These are phyloP conservation scores for Eupithecia exiguata DNA, from an alignment of 2,888 invertebrate species.

Conservation along the genomic window DNA sequence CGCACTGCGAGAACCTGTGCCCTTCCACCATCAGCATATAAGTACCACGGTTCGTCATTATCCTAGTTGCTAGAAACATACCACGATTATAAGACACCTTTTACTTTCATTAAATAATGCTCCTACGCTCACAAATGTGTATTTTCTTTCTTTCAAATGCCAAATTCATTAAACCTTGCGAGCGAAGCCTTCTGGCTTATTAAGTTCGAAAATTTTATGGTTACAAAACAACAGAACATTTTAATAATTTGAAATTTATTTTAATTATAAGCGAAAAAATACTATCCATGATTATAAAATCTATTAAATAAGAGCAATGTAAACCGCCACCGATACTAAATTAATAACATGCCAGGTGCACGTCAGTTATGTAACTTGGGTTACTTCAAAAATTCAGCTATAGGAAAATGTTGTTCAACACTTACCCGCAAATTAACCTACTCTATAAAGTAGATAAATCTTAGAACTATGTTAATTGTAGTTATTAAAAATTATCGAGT, in stretches of 20 bases:
- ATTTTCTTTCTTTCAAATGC: not conserved
- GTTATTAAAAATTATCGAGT: not conserved
- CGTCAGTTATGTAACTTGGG: not conserved
- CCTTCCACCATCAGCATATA: constrained; percentile 2
- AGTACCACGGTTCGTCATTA: constrained; percentile 57
- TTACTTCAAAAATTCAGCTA: constrained; percentile 48
- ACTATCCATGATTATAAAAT: constrained; percentile 52
- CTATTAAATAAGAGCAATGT: not conserved
- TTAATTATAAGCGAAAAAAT: constrained; percentile 62
- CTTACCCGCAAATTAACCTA: constrained; percentile 51
- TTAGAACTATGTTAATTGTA: not conserved
- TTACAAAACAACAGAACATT: too few species aligned
- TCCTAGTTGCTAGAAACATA: constrained; percentile 48
- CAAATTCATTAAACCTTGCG: not conserved
- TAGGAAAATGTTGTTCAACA: constrained; percentile 60
- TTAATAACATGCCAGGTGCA: not conserved
- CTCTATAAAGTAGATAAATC: not conserved
- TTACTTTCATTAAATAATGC: not conserved
- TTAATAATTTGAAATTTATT: not conserved
- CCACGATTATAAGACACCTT: not conserved
- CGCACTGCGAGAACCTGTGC: not conserved
- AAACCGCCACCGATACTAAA: not conserved
- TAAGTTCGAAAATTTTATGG: not conserved
- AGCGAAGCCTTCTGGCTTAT: not conserved
- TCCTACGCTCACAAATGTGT: not conserved